Conservation (phyloP, 2,888 invertebrate genomes). For the Drosophila bunnanda region DNA sequence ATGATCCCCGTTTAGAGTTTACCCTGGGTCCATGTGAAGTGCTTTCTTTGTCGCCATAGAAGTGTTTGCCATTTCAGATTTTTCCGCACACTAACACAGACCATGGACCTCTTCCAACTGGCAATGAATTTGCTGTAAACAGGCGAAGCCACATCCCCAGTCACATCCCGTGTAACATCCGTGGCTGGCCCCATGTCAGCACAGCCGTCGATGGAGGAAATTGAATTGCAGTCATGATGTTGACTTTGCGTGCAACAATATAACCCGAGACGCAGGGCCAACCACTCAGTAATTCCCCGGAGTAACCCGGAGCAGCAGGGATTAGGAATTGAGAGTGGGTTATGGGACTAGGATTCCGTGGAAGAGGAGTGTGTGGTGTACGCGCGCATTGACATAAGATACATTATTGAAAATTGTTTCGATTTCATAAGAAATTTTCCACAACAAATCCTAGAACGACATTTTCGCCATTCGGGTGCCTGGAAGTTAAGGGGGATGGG, state of each 20-base stretch:
- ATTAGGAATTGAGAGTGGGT: neutral
- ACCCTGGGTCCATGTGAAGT: neutral
- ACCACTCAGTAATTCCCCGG: constrained; percentile 56
- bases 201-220: constrained; percentile 55
- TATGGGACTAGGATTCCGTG: neutral
- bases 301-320: constrained; percentile 16
- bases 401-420: constrained; percentile 82
- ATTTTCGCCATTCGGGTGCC: constrained; percentile 44
- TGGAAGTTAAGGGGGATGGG: constrained; percentile 10
- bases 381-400: constrained; percentile 77
- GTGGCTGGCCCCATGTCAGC: constrained; percentile 19
- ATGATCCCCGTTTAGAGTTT: neutral
- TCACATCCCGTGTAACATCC: constrained; percentile 10
- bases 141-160: constrained; percentile 30
- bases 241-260: constrained; percentile 75
- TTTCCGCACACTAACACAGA: too few relatives aligned
- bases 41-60: neutral
- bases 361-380: constrained; percentile 35
- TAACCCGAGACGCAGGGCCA: constrained; percentile 22
- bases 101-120: too few relatives aligned
- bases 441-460: constrained; percentile 56
- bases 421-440: constrained; percentile 74
- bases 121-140: constrained; percentile 47
- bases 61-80: constrained; percentile 1
- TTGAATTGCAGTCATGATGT: constrained; percentile 75